phyloP scores from a whole-genome alignment of 2,888 invertebrate genomes.

The Eudiplozoon nipponicum region DNA sequence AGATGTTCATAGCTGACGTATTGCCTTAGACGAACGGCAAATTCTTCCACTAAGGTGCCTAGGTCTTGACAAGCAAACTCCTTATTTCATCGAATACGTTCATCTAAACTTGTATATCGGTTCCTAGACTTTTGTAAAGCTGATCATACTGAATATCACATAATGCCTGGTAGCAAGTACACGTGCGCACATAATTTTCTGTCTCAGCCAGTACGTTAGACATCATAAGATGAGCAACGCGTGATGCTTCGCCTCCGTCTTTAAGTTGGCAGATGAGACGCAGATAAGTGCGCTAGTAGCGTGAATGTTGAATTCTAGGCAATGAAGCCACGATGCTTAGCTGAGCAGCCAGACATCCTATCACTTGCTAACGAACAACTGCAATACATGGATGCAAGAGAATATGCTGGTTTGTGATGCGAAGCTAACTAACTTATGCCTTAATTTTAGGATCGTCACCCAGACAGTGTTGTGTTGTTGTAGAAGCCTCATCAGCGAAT shows the following conservation, averaged over 20 bases:
- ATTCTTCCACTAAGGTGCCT: conserved; percentile 94
- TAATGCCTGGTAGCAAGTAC: conserved; percentile 77
- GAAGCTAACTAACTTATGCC: conserved; percentile 35
- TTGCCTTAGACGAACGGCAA: no score
- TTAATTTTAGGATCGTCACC: conserved; percentile 61
- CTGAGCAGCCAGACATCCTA: conserved; percentile 90
- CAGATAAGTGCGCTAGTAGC: conserved; percentile 47
- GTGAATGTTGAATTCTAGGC: conserved; percentile 61
- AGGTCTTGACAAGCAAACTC: conserved; percentile 39
- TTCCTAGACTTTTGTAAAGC: conserved; percentile 59
- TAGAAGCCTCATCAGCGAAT: conserved; percentile 39
- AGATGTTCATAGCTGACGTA: conserved; percentile 93
- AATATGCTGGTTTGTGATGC: conserved; percentile 91
- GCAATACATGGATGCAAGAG: conserved; percentile 69
- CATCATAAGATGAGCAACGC: conserved; percentile 60
- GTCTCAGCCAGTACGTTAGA: conserved; percentile 57
- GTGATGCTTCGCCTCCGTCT: conserved; percentile 44
- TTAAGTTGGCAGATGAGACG: conserved; percentile 69
- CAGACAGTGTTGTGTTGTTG: conserved; percentile 46
- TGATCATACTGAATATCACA: conserved; percentile 94
- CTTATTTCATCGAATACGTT: conserved; percentile 85
- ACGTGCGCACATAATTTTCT: conserved; percentile 60
- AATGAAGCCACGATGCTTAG: conserved; percentile 81
- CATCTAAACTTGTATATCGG: conserved; percentile 93
- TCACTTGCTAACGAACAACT: conserved; percentile 68